phyloP scores from a whole-genome alignment of 1,140 invertebrate species.

The Camponotus pennsylvanicus region DNA sequence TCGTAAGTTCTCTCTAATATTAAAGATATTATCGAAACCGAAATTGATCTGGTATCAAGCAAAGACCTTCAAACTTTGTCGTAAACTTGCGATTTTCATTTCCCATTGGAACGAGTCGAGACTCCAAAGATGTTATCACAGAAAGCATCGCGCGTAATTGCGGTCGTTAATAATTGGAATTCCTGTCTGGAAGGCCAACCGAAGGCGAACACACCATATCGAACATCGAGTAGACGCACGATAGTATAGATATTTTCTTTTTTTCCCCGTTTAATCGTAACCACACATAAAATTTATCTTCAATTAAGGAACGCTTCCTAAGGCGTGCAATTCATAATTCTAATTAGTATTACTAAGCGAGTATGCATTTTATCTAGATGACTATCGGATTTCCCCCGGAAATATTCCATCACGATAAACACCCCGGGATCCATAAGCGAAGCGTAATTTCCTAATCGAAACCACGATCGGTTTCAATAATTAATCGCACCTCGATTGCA shows the following conservation, averaged over 20 bases:
- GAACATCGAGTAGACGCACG: conserved; percentile 32
- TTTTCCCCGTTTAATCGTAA: conserved; percentile 54
- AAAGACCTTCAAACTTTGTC: neutral
- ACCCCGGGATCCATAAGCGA: neutral
- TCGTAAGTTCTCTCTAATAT: no score
- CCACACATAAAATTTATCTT: conserved; percentile 59
- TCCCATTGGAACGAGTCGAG: neutral
- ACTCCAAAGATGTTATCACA: conserved; percentile 66
- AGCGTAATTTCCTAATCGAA: conserved; percentile 26
- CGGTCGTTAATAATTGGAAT: conserved; percentile 70
- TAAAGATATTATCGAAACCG: neutral
- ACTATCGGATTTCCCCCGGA: conserved; percentile 10
- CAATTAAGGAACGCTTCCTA: conserved; percentile 60
- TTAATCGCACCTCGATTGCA: neutral
- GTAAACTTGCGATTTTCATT: conserved; percentile 6
- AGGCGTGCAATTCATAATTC: conserved; percentile 65
- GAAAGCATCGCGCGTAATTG: conserved; percentile 68
- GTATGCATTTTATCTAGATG: conserved; percentile 14
- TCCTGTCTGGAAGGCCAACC: conserved; percentile 17
- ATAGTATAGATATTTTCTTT: conserved; percentile 47
- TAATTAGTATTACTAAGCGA: conserved; percentile 27
- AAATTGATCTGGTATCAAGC: neutral
- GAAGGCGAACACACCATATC: conserved; percentile 32
- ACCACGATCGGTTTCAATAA: neutral
- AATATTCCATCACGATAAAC: conserved; percentile 21